These are phyloP conservation scores for Julus scanicus DNA, from an alignment of 2,888 invertebrate species.

Conservation along the genomic window DNA sequence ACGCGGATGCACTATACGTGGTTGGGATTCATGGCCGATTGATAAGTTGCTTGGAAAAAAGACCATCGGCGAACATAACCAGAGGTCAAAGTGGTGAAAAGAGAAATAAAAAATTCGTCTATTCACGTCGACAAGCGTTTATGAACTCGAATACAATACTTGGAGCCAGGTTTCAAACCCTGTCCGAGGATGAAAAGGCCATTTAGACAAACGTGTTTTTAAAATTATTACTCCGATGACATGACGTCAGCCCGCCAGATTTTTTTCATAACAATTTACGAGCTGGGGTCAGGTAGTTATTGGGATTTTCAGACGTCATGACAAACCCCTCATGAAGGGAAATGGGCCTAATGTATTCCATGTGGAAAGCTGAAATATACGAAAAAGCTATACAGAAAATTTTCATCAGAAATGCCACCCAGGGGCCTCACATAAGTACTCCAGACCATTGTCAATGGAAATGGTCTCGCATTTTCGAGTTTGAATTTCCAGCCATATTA, in stretches of 20 bases:
- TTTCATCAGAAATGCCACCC: conserved; percentile 16
- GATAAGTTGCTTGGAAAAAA: not conserved
- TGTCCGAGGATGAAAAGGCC: conserved; percentile 13
- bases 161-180: conserved; percentile 22
- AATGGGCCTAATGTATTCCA: conserved; percentile 23
- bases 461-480: not conserved
- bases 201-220: conserved; percentile 30
- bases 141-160: conserved; percentile 23
- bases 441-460: not conserved
- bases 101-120: not conserved
- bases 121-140: conserved; percentile 36
- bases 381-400: not conserved
- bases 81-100: conserved; percentile 23
- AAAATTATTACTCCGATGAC: conserved; percentile 20
- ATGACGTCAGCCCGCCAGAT: conserved; percentile 31
- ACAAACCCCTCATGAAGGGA: not conserved
- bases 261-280: conserved; percentile 39
- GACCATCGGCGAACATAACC: not conserved
- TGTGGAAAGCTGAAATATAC: not conserved
- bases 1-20: not conserved
- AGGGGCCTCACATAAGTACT: conserved; percentile 1
- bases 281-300: conserved; percentile 20
- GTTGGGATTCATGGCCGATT: not conserved
- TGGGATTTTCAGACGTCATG: conserved; percentile 14
- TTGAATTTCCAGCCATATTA: not conserved